A percentile compares a stretch with the other conserved stretches of the same genome.
Conservation (phyloP, 2,888 invertebrate species). For the Caenorhabditis sinica region DNA sequence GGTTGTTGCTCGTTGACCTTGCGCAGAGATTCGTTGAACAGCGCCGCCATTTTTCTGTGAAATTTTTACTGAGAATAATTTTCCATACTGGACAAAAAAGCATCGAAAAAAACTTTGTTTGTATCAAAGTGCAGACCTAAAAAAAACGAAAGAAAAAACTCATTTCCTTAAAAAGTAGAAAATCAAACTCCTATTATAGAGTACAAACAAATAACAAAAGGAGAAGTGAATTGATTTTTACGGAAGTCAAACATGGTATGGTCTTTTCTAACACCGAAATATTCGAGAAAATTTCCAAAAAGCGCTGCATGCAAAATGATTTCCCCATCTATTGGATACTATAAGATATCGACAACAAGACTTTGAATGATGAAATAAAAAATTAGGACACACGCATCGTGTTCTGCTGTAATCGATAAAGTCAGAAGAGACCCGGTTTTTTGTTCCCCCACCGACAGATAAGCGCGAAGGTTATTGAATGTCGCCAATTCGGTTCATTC, state of each 20-base stretch:
- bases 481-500: conserved; percentile 50
- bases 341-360: conserved; percentile 1
- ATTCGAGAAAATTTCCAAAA: neutral
- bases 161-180: neutral
- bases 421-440: conserved; percentile 59
- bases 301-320: neutral
- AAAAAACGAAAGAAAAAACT: neutral
- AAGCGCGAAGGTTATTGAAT: conserved; percentile 65
- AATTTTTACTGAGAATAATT: neutral
- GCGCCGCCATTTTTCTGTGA: conserved; percentile 39
- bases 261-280: neutral
- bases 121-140: neutral
- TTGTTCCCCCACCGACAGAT: conserved; percentile 44
- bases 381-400: conserved; percentile 8
- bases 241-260: neutral
- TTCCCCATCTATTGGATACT: neutral
- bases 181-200: neutral
- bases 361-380: conserved; percentile 11
- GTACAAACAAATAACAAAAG: neutral
- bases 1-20: conserved; percentile 57
- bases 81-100: too few species aligned
- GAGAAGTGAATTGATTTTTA: neutral
- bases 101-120: too few species aligned
- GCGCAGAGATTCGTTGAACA: conserved; percentile 55
- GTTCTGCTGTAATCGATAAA: conserved; percentile 69